Conservation (phyloP, 2,113 vertebrate species). For the Tychaedon coryphoeus region DNA sequence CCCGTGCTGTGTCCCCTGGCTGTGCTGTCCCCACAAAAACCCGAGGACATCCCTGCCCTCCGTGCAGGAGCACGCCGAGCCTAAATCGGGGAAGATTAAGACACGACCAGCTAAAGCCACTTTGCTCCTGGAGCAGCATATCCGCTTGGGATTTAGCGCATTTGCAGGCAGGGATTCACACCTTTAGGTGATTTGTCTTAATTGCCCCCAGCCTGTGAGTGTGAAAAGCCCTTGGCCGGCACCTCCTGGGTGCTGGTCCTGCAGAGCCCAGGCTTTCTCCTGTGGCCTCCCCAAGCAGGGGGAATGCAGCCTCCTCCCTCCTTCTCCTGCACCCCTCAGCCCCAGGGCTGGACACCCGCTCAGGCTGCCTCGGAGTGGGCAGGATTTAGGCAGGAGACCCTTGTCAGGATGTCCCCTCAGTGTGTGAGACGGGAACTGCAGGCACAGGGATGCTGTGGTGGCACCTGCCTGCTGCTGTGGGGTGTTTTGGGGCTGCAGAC, state of each 20-base stretch:
- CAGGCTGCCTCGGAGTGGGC: neutral
- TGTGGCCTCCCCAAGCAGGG: too few relatives aligned
- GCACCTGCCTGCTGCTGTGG: neutral
- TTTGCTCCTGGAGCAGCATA: neutral
- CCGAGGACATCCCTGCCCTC: neutral
- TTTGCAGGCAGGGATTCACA: conserved; percentile 52
- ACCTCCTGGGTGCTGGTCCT: neutral
- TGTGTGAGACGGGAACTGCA: accelerated
- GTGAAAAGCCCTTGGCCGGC: neutral
- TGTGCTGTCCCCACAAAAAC: neutral
- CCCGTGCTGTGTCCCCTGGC: accelerated
- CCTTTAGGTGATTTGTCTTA: conserved; percentile 48
- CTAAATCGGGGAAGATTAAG: conserved; percentile 27
- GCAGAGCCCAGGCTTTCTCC: accelerated
- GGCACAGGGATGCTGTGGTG: accelerated
- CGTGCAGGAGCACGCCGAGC: neutral
- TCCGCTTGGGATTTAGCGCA: conserved; percentile 47
- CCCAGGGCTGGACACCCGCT: neutral
- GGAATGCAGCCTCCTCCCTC: neutral
- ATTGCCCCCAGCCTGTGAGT: neutral
- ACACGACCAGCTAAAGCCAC: neutral
- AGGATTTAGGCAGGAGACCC: neutral
- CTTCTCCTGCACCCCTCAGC: neutral
- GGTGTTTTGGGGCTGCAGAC: neutral
- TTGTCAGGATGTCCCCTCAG: neutral